Conservation (phyloP, 2,888 invertebrate genomes). For the Oxycera nigricornis region DNA sequence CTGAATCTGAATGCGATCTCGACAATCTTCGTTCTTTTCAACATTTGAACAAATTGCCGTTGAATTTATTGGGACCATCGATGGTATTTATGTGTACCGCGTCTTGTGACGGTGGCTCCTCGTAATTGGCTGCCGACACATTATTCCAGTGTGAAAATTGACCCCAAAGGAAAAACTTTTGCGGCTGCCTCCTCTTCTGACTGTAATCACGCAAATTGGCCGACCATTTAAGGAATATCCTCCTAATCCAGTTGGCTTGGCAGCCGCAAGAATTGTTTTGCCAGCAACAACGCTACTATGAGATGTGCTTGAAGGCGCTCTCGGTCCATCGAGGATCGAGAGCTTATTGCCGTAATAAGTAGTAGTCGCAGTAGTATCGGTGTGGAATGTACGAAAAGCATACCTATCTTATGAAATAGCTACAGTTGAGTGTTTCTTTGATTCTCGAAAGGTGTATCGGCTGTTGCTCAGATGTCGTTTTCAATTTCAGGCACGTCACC, state of each 20-base stretch:
- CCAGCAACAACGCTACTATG: neutral
- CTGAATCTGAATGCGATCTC: constrained; percentile 13
- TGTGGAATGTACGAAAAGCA: constrained; percentile 9
- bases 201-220: constrained; percentile 46
- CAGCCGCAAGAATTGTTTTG: constrained; percentile 23
- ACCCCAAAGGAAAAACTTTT: constrained; percentile 34
- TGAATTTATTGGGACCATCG: constrained; percentile 46
- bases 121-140: constrained; percentile 46
- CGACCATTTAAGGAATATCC: constrained; percentile 45
- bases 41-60: constrained; percentile 47
- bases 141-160: constrained; percentile 47
- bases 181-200: neutral
- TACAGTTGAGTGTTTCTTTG: constrained; percentile 12
- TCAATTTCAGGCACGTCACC: constrained; percentile 46
- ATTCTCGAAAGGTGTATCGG: constrained; percentile 20
- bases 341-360: constrained; percentile 16
- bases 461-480: constrained; percentile 39
- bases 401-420: constrained; percentile 1
- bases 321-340: neutral
- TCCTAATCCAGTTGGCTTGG: constrained; percentile 40
- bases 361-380: constrained; percentile 15
- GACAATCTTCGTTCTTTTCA: constrained; percentile 32
- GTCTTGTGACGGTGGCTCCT: neutral
- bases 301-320: neutral
- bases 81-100: constrained; percentile 44